Evolutionary conservation across 2,888 invertebrate genomes (phyloP).

Genomic region (Nomada fucata): DNA sequence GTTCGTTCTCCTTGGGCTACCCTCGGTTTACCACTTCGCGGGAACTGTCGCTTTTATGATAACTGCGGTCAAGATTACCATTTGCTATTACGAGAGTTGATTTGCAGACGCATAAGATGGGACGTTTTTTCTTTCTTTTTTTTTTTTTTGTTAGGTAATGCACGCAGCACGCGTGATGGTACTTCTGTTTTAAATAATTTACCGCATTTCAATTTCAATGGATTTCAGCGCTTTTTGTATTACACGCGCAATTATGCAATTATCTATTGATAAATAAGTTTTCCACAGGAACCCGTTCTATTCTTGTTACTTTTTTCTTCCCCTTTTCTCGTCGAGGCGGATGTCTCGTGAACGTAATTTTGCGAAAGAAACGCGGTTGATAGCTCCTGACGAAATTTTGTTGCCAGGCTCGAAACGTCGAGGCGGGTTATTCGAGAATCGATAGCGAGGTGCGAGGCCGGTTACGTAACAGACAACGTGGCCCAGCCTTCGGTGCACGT

Average conservation of each 20-base stretch:
- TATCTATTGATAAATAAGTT: too few relatives aligned
- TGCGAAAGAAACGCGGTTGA: not conserved
- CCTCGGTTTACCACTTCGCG: not conserved
- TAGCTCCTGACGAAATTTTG: not conserved
- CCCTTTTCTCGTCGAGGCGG: too few relatives aligned
- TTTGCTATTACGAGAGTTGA: not conserved
- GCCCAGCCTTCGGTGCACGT: constrained; percentile 42
- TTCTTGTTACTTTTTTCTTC: not conserved
- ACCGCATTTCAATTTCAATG: too few relatives aligned
- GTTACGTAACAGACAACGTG: constrained; percentile 64
- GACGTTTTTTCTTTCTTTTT: not conserved
- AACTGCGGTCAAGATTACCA: not conserved
- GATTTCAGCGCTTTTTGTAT: too few relatives aligned
- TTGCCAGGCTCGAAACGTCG: constrained; percentile 13
- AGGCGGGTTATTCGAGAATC: constrained; percentile 51
- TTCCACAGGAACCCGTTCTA: not conserved
- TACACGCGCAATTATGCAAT: too few relatives aligned
- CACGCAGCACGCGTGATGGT: too few relatives aligned
- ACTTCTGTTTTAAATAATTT: too few relatives aligned
- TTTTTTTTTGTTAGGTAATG: not conserved
- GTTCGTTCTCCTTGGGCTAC: not conserved
- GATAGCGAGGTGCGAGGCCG: constrained; percentile 53
- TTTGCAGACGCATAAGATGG: not conserved
- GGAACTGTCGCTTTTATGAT: not conserved
- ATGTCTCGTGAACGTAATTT: too few relatives aligned